phyloP scores from a whole-genome alignment of 2,113 vertebrate species.

The Smithornis capensis region DNA sequence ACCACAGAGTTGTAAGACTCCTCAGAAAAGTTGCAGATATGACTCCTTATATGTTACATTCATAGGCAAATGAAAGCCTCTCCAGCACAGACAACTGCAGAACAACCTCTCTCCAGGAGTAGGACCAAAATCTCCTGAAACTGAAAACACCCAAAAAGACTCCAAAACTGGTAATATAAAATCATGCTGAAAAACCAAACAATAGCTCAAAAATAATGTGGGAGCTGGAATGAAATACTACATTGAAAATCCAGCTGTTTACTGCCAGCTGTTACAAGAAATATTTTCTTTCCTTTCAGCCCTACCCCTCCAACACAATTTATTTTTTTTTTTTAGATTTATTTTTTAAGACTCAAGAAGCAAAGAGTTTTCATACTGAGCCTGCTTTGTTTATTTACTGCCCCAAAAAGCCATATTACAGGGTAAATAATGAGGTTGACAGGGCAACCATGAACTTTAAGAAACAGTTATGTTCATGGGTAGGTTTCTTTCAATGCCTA shows the following conservation, averaged over 20 bases:
- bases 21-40: background rate
- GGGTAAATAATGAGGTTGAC: background rate
- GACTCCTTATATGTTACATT: background rate
- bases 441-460: background rate
- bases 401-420: background rate
- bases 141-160: background rate
- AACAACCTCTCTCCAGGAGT: background rate
- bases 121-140: background rate
- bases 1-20: background rate
- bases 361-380: background rate
- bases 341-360: background rate
- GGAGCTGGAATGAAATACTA: background rate
- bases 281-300: background rate
- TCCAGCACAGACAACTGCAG: background rate
- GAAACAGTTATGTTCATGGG: background rate
- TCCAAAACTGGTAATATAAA: background rate
- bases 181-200: background rate
- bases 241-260: background rate
- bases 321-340: background rate
- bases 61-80: background rate
- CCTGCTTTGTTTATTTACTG: conserved; percentile 19
- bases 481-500: background rate
- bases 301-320: accelerated
- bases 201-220: background rate
- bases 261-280: background rate